A percentile compares a stretch with the other conserved stretches of the same genome.
Conservation (phyloP, 2,113 vertebrate genomes). For the Cepphus grylle region DNA sequence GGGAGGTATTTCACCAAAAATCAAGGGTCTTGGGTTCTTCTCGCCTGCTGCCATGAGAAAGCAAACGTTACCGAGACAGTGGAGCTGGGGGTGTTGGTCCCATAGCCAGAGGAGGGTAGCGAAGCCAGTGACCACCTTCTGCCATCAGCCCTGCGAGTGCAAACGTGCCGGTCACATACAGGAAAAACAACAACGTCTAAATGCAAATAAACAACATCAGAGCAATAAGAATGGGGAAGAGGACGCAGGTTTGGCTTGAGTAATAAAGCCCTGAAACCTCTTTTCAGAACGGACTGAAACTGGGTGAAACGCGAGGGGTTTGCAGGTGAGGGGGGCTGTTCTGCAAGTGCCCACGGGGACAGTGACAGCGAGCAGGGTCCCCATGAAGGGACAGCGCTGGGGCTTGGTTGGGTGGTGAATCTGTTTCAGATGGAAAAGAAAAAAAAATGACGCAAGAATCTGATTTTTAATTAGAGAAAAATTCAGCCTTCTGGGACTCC, state of each 20-base stretch:
- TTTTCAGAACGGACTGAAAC: neutral
- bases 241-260: neutral
- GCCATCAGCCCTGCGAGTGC: slow-evolving; percentile 85
- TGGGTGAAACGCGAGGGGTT: neutral
- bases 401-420: accelerated
- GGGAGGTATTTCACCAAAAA: neutral
- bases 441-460: accelerated
- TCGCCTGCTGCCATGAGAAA: neutral
- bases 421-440: neutral
- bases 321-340: neutral
- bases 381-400: accelerated
- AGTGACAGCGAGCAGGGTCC: neutral
- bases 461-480: neutral
- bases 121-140: slow-evolving; percentile 97
- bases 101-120: slow-evolving; percentile 95
- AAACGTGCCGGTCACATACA: accelerated
- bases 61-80: slow-evolving; percentile 85
- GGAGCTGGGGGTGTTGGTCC: slow-evolving; percentile 97
- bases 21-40: neutral
- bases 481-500: neutral
- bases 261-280: neutral
- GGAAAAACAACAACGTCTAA: neutral
- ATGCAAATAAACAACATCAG: neutral
- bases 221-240: neutral
- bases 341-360: neutral